Base-by-base conservation (phyloP, 30 jellyfish, hydroid and myxozoan genomes). In the Euphysa ruthae region DNA sequence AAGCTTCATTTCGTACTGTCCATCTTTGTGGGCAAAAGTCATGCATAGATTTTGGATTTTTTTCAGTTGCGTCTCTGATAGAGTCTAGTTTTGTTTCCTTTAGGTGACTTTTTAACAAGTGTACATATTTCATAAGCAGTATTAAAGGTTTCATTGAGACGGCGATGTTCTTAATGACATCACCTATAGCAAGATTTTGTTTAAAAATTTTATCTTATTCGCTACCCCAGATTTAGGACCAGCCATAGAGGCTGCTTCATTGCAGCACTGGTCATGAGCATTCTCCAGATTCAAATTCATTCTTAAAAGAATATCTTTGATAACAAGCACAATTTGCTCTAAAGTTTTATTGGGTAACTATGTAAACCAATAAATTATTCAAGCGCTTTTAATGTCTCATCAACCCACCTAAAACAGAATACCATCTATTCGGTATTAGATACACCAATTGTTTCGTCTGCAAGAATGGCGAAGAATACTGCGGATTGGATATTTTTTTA, bases 351-450 rank as follows among this genome's bases (percentile, higher is more conserved):
- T 55, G 26, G 85, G 73, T 21, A 51, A 42, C 83, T n/a, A n/a
- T n/a, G n/a, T n/a, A 35, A 43, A 63, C 73, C 73, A 14, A 63
- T 62, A 32, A 75, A 75, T 54, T 42, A 65, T 75, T 75, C 89
- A 28, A 61, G 71, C 33, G 31, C 89, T 54, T 54, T n/a, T 35
- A 75, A 66, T 42, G 58, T 71, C 7, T 73, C 86, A 22, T 34
- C 75, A 71, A 71, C 84, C 71, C 73, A 71, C 28, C 65, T 7
- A 20, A 51, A 10, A 24, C 65, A 51, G 8, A 20, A 7, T 10
- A 20, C 85, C n/a, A 73, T 56, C 35, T 60, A 82, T 5, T 73
- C 84, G 21, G 54, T 60, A 27, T 57, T 61, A 0, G 85, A 73
- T 0, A 73, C 77, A 25, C 35, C 79, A 0, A 35, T 43, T 3